Evolutionary conservation across 2,888 invertebrate genomes (phyloP).

Genomic region (Coelopa pilipes): DNA sequence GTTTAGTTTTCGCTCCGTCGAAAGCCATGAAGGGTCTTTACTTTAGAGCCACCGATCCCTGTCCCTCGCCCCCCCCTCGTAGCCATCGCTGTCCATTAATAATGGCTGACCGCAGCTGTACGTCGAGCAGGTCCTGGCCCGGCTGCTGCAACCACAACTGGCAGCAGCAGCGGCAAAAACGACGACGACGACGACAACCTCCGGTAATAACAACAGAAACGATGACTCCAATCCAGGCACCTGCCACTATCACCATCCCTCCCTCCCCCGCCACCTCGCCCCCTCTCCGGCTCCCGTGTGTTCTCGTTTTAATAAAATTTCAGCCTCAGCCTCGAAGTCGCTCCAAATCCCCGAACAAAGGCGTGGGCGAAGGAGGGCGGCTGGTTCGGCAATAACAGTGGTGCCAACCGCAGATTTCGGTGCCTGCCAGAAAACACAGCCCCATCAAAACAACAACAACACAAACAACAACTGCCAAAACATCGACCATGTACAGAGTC

Average conservation of each 20-base stretch:
- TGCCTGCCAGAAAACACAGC: conserved; percentile 8
- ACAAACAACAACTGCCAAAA: neutral
- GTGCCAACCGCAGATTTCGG: neutral
- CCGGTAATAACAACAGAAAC: neutral
- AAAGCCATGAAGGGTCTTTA: too few species aligned
- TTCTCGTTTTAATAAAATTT: neutral
- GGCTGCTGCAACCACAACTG: neutral
- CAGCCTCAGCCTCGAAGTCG: too few species aligned
- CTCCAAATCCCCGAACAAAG: neutral
- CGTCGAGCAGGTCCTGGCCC: neutral
- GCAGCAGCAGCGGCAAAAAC: neutral
- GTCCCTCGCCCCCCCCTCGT: too few species aligned
- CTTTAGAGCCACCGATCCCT: too few species aligned
- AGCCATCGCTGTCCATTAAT: too few species aligned
- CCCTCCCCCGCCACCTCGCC: too few species aligned
- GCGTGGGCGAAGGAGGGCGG: neutral
- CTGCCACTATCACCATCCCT: too few species aligned
- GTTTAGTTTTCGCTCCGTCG: too few species aligned
- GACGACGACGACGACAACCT: neutral
- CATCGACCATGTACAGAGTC: neutral
- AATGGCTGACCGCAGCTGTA: neutral
- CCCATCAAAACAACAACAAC: too few species aligned
- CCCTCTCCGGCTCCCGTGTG: neutral
- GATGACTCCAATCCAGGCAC: too few species aligned
- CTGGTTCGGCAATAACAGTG: neutral